Conservation (phyloP, 2,113 vertebrate species). For the Nettapus auritus region DNA sequence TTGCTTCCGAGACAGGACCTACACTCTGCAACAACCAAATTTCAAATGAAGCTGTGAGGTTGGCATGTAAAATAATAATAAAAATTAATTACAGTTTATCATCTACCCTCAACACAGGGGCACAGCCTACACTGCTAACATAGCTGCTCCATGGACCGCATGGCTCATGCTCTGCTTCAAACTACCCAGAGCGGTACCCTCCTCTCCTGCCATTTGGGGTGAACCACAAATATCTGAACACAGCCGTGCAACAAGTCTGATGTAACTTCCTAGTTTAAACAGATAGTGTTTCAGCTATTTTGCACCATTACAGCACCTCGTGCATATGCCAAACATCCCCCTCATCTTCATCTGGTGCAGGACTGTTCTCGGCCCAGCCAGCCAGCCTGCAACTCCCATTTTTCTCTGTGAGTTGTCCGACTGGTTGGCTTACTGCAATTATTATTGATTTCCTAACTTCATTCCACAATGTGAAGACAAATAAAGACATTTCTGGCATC, state of each 20-base stretch:
- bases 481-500: neutral
- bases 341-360: neutral
- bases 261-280: neutral
- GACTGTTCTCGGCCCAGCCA: neutral
- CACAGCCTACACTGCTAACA: neutral
- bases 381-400: neutral
- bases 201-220: neutral
- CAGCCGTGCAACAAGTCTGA: neutral
- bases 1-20: neutral
- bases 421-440: neutral
- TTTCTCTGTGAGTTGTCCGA: neutral
- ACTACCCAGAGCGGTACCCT: neutral
- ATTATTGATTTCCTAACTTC: neutral
- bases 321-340: neutral
- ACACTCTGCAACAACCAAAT: neutral
- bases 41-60: neutral
- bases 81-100: neutral
- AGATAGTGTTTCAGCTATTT: neutral
- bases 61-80: too few species aligned
- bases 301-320: neutral
- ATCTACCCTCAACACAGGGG: neutral
- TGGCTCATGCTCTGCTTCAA: neutral
- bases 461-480: neutral
- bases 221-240: neutral
- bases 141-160: accelerated